phyloP scores from a whole-genome alignment of 2,797 vertebrate species.

The Diceros bicornis region DNA sequence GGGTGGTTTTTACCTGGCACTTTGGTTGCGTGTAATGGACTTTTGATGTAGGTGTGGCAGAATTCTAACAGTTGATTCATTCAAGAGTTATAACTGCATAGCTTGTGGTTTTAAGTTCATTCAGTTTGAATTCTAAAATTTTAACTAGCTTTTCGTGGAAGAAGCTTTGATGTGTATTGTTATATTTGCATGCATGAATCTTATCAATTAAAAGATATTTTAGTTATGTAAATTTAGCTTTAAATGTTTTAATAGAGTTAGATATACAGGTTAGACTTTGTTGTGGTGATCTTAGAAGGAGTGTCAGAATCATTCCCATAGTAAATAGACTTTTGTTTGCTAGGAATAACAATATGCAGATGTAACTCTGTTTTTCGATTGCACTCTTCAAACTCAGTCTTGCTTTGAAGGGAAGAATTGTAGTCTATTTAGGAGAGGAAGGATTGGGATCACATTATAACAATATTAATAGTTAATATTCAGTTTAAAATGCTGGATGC shows the following conservation, averaged over 20 bases:
- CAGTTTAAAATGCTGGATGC: neutral
- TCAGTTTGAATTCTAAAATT: slow-evolving; percentile 58
- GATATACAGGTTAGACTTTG: slow-evolving; percentile 36
- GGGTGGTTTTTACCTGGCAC: neutral
- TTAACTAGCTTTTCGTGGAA: slow-evolving; percentile 54
- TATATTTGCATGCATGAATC: neutral
- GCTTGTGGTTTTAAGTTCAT: slow-evolving; percentile 58
- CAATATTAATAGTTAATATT: neutral
- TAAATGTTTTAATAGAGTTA: slow-evolving; percentile 59
- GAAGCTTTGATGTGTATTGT: neutral
- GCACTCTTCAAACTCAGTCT: slow-evolving; percentile 1
- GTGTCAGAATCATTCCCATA: neutral
- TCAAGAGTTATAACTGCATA: slow-evolving; percentile 57
- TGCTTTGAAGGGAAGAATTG: neutral
- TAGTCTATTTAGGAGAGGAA: neutral
- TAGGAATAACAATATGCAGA: neutral
- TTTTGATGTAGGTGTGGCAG: slow-evolving; percentile 55
- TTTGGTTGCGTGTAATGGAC: slow-evolving; percentile 54
- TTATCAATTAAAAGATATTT: neutral
- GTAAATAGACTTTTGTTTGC: slow-evolving; percentile 3
- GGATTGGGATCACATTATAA: neutral
- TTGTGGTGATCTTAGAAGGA: neutral
- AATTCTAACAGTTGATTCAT: slow-evolving; percentile 29
- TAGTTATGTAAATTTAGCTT: neutral
- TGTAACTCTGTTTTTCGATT: slow-evolving; percentile 26